These are phyloP conservation scores for Callaeas wilsoni DNA, from an alignment of 2,113 vertebrate species.

Conservation along the genomic window DNA sequence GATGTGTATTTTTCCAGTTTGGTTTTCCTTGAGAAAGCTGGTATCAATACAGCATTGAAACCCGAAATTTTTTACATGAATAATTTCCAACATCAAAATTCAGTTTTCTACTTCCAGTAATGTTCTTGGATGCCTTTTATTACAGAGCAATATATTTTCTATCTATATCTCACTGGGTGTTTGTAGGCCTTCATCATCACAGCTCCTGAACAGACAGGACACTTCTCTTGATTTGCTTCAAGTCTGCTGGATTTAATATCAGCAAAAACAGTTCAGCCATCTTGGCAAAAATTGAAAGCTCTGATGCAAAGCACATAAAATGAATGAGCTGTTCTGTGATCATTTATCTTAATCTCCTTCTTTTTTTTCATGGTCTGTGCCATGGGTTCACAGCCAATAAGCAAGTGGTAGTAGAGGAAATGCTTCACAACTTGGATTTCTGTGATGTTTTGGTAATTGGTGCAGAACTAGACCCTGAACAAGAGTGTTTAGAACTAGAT, in stretches of 20 bases:
- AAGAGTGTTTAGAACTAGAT: conserved; percentile 87
- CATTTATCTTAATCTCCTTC: not conserved
- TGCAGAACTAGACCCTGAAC: conserved; percentile 80
- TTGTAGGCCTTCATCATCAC: not conserved
- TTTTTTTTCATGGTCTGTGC: not conserved
- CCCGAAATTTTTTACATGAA: not conserved
- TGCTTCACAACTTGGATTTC: conserved; percentile 93
- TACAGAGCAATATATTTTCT: not conserved
- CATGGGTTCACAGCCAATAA: conserved; percentile 66
- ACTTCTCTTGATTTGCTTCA: not conserved
- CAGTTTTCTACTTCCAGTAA: not conserved
- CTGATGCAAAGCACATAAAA: not conserved
- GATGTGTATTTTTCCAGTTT: not conserved
- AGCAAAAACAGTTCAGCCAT: not conserved
- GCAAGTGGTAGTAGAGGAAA: conserved; percentile 81
- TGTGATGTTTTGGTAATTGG: conserved; percentile 92
- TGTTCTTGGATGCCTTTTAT: not conserved
- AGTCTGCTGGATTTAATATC: not conserved
- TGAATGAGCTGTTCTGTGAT: not conserved
- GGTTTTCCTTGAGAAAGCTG: not conserved
- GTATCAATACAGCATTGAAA: not conserved
- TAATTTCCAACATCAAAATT: not conserved
- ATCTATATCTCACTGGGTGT: not conserved
- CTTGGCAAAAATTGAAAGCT: not conserved
- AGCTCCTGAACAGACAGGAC: not conserved